Evolutionary conservation across 1,140 invertebrate species (phyloP).

Genomic region (Ooceraea biroi): DNA sequence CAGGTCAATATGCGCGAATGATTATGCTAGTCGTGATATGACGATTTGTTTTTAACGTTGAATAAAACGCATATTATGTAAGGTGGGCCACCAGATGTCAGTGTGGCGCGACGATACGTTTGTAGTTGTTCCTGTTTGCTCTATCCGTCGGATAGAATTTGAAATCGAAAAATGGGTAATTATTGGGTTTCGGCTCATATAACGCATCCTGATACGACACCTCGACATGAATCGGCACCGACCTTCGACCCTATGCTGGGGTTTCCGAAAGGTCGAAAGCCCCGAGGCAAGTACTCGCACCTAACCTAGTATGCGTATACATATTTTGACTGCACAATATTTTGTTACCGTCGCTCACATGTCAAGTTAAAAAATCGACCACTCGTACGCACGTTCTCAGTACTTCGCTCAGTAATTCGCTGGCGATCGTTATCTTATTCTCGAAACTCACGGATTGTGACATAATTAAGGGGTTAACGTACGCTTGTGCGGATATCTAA

Average conservation of each 20-base stretch:
- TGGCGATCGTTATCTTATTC: background rate
- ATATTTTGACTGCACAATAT: background rate
- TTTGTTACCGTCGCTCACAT: slow-evolving; percentile 29
- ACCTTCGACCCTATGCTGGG: slow-evolving; percentile 93
- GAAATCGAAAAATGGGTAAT: slow-evolving; percentile 68
- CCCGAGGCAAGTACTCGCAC: slow-evolving; percentile 87
- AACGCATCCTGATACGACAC: slow-evolving; percentile 61
- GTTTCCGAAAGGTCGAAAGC: slow-evolving; percentile 91
- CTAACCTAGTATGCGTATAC: slow-evolving; percentile 73
- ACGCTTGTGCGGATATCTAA: background rate
- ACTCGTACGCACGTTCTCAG: background rate
- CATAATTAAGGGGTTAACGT: background rate
- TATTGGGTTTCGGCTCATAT: slow-evolving; percentile 27
- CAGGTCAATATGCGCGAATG: too few relatives aligned
- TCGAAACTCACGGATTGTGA: background rate
- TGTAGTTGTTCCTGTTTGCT: background rate
- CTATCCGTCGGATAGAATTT: background rate
- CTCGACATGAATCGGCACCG: slow-evolving; percentile 86
- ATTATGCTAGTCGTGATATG: too few relatives aligned
- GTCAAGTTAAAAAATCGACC: background rate
- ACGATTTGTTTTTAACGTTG: background rate
- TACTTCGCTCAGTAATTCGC: slow-evolving; percentile 9
- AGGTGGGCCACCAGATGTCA: slow-evolving; percentile 68
- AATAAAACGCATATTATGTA: slow-evolving; percentile 36
- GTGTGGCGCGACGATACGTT: background rate